Evolutionary conservation across 2,888 invertebrate genomes (phyloP), one percentile per base, ranked within the genome.

Genomic region (Drosophila pegasa): DNA sequence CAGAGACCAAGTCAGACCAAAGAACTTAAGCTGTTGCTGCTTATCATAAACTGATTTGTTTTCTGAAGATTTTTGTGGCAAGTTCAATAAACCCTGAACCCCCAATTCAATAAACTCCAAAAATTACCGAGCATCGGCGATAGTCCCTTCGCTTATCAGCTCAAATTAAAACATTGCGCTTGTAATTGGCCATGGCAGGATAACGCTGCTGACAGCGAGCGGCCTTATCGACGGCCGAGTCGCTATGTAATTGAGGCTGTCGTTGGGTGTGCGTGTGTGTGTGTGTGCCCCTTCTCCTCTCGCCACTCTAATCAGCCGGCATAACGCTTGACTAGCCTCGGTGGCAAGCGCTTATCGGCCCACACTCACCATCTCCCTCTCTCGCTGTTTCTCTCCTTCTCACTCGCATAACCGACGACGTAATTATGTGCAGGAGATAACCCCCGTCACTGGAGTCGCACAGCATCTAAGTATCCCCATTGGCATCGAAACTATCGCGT

Each of bases 81-180:
- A 86, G 83, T 88, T 83, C 88, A 83, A 83, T 77, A 83, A 88
- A 86, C 83, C 60, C 56, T 47, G 25, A 48, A 56, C 50, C 45
- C 22, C 41, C 25, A 33, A 67, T 65, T 71, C 71, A 78, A 77
- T 62, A 61, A 62, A 70, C 59, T 54, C 48, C 25, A 22, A 61
- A 84, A 70, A 76, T 76, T 78, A 82, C 48, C 31, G 16, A 25
- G 33, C 40, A 50, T 75, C 83, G 63, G 59, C 47, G 50, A 55
- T 62, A 61, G 60, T 52, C 66, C 54, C 56, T 50, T 47, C 59
- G 40, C 62, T 80, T 85, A 85, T 85, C 85, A 69, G 68, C n/a
- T 73, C 82, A 85, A 85, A 85, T 85, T 85, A 85, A 85, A 88
- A 85, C 87, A 85, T 85, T 85, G 79, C 75, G 85, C 87, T 88